Evolutionary conservation across 2,113 vertebrate species (phyloP).

Genomic region (Prunella himalayana): DNA sequence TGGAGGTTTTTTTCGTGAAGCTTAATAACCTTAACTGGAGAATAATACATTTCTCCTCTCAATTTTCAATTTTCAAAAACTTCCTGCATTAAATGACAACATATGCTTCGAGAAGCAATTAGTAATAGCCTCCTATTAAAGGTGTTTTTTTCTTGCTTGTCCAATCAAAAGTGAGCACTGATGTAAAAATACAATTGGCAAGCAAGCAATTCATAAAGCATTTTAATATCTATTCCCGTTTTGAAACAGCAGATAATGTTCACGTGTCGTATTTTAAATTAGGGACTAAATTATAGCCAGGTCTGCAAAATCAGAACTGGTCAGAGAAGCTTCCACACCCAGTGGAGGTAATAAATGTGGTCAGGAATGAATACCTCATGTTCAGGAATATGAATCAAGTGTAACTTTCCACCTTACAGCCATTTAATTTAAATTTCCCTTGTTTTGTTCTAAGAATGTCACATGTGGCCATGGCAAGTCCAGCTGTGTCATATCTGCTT

Average conservation of each 20-base stretch:
- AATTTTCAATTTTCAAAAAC: background rate
- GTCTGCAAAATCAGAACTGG: background rate
- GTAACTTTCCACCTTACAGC: background rate
- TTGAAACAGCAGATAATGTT: background rate
- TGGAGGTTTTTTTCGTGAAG: background rate
- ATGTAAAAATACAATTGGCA: background rate
- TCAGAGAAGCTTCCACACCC: background rate
- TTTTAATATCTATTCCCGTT: background rate
- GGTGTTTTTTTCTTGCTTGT: background rate
- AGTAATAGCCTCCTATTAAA: background rate
- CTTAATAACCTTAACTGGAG: background rate
- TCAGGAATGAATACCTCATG: background rate
- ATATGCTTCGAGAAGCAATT: background rate
- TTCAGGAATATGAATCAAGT: background rate
- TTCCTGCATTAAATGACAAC: background rate
- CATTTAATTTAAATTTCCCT: background rate
- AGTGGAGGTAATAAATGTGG: background rate
- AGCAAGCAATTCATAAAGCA: background rate
- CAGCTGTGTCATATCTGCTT: background rate
- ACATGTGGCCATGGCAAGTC: background rate
- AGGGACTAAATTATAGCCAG: background rate
- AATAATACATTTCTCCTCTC: background rate
- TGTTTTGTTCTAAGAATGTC: background rate
- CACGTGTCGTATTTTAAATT: background rate
- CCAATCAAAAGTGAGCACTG: background rate